Evolutionary conservation across 1,140 invertebrate species (phyloP).

Genomic region (Gryon sp.): DNA sequence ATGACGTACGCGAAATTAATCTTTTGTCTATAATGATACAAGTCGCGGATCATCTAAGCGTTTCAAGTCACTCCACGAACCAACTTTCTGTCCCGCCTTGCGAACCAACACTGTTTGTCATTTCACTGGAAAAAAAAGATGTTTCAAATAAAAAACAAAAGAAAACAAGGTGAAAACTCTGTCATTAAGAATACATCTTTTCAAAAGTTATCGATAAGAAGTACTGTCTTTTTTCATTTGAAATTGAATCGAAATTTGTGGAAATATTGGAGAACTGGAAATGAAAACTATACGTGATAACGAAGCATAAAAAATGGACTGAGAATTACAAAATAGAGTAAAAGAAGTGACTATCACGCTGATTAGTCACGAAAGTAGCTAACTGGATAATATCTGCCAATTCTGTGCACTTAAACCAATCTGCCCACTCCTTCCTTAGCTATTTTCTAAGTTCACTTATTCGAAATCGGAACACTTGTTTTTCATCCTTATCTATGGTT

Average conservation of each 20-base stretch:
- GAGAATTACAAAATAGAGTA: conserved; percentile 5
- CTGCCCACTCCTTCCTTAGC: conserved; percentile 49
- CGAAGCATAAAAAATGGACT: conserved; percentile 2
- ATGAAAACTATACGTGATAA: background rate
- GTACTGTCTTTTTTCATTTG: no score
- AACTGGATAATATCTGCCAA: conserved; percentile 56
- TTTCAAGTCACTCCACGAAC: conserved; percentile 25
- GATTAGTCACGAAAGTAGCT: conserved; percentile 46
- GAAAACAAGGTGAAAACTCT: no score
- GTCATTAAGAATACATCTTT: no score
- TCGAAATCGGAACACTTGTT: conserved; percentile 11
- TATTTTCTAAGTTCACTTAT: conserved; percentile 14
- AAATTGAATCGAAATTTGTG: no score
- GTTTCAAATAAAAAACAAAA: no score
- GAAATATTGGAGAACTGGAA: background rate
- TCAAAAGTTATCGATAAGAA: no score
- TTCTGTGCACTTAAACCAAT: conserved; percentile 49
- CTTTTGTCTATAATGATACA: conserved; percentile 50
- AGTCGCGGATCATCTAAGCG: conserved; percentile 13
- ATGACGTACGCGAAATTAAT: conserved; percentile 43
- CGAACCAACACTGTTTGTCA: conserved; percentile 1
- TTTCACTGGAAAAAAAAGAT: conserved; percentile 1
- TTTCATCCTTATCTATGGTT: no score
- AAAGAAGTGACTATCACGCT: conserved; percentile 9
- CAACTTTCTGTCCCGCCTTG: conserved; percentile 16